These are phyloP conservation scores for Perodicticus potto DNA, from an alignment of 2,797 vertebrate genomes.

Conservation along the genomic window DNA sequence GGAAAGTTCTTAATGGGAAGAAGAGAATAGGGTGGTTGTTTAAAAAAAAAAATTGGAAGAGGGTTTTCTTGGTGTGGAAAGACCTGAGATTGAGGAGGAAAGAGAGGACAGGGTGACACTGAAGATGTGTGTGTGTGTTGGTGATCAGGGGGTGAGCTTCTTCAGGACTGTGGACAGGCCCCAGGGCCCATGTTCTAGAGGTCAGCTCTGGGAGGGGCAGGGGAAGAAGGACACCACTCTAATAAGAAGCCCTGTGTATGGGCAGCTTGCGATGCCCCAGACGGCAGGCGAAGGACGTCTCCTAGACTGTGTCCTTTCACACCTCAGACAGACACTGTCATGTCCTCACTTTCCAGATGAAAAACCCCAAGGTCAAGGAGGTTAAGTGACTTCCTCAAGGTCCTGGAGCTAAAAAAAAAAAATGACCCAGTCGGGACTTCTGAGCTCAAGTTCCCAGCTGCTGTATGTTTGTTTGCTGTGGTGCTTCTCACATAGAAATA, in stretches of 20 bases:
- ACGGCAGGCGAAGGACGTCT: not conserved
- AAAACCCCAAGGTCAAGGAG: slow-evolving; percentile 23
- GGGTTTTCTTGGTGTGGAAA: not conserved
- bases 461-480: not conserved
- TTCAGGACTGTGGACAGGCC: not conserved
- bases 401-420: not conserved
- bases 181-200: not conserved
- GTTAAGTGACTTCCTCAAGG: slow-evolving; percentile 42
- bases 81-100: not conserved
- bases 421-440: not conserved
- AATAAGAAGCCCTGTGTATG: not conserved
- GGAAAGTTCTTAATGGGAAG: not conserved
- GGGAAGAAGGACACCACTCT: not conserved
- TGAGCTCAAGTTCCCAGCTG: not conserved
- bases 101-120: not conserved
- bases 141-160: not conserved
- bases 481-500: not conserved
- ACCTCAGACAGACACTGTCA: not conserved
- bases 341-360: slow-evolving; percentile 48
- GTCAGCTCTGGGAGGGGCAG: not conserved
- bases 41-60: slow-evolving; percentile 3
- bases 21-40: not conserved
- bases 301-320: not conserved
- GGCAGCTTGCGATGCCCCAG: not conserved
- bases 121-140: not conserved